Evolutionary conservation across 2,888 invertebrate genomes (phyloP).

Genomic region (Xanthorhoe spadicearia): DNA sequence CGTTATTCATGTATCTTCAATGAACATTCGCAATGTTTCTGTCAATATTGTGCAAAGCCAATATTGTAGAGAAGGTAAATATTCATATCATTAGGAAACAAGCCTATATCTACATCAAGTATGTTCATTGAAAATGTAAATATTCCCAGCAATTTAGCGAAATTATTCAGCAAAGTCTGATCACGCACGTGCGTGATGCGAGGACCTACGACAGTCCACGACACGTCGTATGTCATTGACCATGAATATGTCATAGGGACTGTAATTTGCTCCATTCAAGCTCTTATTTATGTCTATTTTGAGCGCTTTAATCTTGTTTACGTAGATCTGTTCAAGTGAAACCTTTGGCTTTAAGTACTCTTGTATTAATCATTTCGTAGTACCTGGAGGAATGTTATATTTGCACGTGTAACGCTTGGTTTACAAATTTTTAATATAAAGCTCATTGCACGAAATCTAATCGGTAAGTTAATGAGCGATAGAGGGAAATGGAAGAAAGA

Average conservation of each 20-base stretch:
- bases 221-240: constrained; percentile 52
- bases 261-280: constrained; percentile 36
- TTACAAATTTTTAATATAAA: background rate
- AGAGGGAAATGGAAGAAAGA: too few relatives aligned
- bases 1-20: background rate
- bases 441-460: background rate
- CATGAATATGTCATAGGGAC: constrained; percentile 51
- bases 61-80: background rate
- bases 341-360: constrained; percentile 12
- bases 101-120: background rate
- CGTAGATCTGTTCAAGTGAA: constrained; percentile 19
- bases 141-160: constrained; percentile 5
- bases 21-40: background rate
- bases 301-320: constrained; percentile 22
- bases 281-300: constrained; percentile 22
- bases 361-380: constrained; percentile 16
- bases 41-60: background rate
- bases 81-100: background rate
- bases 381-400: background rate
- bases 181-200: constrained; percentile 44
- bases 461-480: too few relatives aligned
- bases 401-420: constrained; percentile 5
- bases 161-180: constrained; percentile 32
- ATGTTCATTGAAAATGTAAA: background rate
- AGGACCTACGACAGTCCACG: constrained; percentile 47